Evolutionary conservation across 2,113 vertebrate species (phyloP).

Genomic region (Pungitius pungitius): DNA sequence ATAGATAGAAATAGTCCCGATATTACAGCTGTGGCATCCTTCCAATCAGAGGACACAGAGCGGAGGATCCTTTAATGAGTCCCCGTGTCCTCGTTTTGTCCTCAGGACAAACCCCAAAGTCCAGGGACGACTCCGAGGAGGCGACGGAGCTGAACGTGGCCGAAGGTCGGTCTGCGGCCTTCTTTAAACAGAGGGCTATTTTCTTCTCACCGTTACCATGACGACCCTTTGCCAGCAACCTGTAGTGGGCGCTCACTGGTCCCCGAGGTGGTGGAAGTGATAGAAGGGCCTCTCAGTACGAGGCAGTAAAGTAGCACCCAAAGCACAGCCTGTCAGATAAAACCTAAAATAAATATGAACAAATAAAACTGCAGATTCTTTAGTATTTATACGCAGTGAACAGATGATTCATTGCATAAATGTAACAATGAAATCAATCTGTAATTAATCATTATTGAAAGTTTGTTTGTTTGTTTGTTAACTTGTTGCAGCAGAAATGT

Average conservation of each 20-base stretch:
- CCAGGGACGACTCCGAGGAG: slow-evolving; percentile 39
- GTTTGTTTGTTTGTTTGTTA: background rate
- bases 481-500: no score
- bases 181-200: background rate
- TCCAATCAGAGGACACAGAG: background rate
- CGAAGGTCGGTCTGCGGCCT: slow-evolving; percentile 55
- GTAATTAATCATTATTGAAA: no score
- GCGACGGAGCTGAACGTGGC: slow-evolving; percentile 64
- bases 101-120: slow-evolving; percentile 19
- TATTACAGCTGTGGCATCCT: background rate
- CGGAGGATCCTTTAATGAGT: background rate
- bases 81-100: background rate
- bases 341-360: no score
- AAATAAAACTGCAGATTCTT: background rate
- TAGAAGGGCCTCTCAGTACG: background rate
- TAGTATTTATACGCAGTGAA: background rate
- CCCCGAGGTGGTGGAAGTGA: no score
- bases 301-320: no score
- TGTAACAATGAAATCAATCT: no score
- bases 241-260: no score
- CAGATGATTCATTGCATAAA: background rate
- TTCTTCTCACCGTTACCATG: background rate
- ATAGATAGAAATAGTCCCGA: background rate
- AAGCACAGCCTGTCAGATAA: no score
- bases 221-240: no score